These are phyloP conservation scores for Dendrolimus punctatus DNA, from an alignment of 1,140 invertebrate species.

Conservation along the genomic window DNA sequence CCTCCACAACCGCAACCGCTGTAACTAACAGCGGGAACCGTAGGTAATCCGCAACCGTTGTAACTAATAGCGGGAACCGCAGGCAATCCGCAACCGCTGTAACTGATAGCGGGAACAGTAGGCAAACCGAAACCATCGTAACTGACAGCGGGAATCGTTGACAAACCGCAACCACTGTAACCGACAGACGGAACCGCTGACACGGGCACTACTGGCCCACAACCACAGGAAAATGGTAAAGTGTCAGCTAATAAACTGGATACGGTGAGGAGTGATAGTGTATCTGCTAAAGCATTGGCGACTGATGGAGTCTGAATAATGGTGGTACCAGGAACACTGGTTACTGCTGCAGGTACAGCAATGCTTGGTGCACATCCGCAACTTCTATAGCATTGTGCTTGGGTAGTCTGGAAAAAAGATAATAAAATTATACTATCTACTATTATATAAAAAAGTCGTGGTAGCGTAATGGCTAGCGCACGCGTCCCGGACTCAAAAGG, in stretches of 20 bases:
- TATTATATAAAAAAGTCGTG: too few relatives aligned
- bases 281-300: constrained; percentile 43
- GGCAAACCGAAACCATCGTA: background rate
- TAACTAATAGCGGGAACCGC: constrained; percentile 12
- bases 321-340: constrained; percentile 3
- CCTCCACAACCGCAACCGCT: constrained; percentile 19
- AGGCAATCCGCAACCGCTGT: constrained; percentile 14
- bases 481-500: too few relatives aligned
- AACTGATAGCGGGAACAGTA: background rate
- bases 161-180: background rate
- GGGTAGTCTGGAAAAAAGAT: too few relatives aligned
- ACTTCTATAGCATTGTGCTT: too few relatives aligned
- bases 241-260: constrained; percentile 43
- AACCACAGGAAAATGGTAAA: background rate
- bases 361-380: too few relatives aligned
- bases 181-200: too few relatives aligned
- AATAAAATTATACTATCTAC: too few relatives aligned
- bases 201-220: too few relatives aligned
- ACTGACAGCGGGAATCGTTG: background rate
- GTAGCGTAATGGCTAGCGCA: too few relatives aligned
- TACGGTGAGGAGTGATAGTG: constrained; percentile 47
- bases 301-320: constrained; percentile 20
- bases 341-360: background rate
- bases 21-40: constrained; percentile 4
- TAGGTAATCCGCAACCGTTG: constrained; percentile 1